Percentiles rank a stretch among this genome's conserved stretches.
Conservation (phyloP, 2,888 invertebrate genomes). For the Lasioglossum marginatum region DNA sequence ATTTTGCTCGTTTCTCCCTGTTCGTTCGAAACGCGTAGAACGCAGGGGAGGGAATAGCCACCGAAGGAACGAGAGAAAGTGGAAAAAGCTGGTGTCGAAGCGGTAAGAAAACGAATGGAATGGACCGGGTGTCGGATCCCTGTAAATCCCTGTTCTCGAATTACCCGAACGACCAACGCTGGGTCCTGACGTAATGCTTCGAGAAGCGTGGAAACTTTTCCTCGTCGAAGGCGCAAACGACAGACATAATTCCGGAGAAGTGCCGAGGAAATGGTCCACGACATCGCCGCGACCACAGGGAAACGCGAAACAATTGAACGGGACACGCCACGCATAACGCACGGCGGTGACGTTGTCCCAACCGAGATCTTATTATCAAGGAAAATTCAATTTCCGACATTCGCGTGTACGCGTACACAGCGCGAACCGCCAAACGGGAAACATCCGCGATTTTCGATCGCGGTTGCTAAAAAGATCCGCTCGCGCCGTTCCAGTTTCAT, state of each 20-base stretch:
- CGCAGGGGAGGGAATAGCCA: not conserved
- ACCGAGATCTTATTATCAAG: conserved; percentile 33
- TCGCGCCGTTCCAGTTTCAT: not conserved
- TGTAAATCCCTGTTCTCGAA: conserved; percentile 25
- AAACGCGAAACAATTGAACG: conserved; percentile 21
- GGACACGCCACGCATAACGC: not conserved
- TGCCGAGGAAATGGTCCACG: not conserved
- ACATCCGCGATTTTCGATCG: conserved; percentile 27
- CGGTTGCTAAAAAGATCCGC: not conserved
- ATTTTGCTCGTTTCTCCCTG: not conserved
- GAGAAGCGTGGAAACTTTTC: not conserved
- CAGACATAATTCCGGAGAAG: not conserved
- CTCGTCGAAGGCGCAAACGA: not conserved
- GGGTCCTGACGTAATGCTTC: not conserved
- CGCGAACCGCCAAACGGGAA: not conserved
- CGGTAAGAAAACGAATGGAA: not conserved
- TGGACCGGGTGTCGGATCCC: not conserved
- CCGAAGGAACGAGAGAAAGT: not conserved
- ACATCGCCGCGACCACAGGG: not conserved
- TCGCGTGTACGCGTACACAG: not conserved
- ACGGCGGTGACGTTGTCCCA: not conserved
- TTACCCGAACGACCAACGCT: conserved; percentile 17
- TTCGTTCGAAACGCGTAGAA: not conserved
- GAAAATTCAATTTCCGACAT: conserved; percentile 48
- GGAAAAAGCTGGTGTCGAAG: not conserved